Evolutionary conservation across 2,888 invertebrate species (phyloP), one percentile per base, ranked within the genome.

Genomic region (Acanthosoma haemorrhoidale): DNA sequence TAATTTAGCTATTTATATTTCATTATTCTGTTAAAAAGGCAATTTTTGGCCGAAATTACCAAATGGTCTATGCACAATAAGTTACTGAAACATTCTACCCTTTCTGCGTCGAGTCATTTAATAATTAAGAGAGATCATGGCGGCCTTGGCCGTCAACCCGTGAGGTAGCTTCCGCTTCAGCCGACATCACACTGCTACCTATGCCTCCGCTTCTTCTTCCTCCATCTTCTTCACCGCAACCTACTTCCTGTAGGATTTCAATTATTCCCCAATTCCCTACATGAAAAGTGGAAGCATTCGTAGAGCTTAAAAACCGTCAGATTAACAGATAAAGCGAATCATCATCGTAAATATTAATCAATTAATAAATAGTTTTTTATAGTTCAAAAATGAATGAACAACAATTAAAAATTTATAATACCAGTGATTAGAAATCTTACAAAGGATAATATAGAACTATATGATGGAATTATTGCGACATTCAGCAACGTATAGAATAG

Each of bases 111-210:
- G n/a, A n/a, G n/a, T n/a, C n/a, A n/a, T n/a, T n/a, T n/a, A n/a
- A n/a, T n/a, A n/a, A n/a, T n/a, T n/a, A n/a, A n/a, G n/a, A n/a
- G n/a, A n/a, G n/a, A n/a, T n/a, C n/a, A n/a, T n/a, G n/a, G 51
- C 25, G 51, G 21, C 51, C 51, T 51, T 51, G 51, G 51, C 51
- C 51, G 51, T 51, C 51, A 51, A 51, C n/a, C 51, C 25, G 21
- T 25, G 29, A 51, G 51, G 51, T 25, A 51, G 51, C n/a, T 25
- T 51, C n/a, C 25, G 13, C 43, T 43, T 18, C 43, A 43, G 21
- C 21, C 18, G 25, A 51, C 21, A n/a, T n/a, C n/a, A n/a, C n/a
- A n/a, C n/a, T n/a, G n/a, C n/a, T n/a, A n/a, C n/a, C n/a, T n/a
- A n/a, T n/a, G n/a, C n/a, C n/a, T n/a, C 29, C 25, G 51, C 25